Conservation (phyloP, 2,113 vertebrate species). For the Litocranius walleri region DNA sequence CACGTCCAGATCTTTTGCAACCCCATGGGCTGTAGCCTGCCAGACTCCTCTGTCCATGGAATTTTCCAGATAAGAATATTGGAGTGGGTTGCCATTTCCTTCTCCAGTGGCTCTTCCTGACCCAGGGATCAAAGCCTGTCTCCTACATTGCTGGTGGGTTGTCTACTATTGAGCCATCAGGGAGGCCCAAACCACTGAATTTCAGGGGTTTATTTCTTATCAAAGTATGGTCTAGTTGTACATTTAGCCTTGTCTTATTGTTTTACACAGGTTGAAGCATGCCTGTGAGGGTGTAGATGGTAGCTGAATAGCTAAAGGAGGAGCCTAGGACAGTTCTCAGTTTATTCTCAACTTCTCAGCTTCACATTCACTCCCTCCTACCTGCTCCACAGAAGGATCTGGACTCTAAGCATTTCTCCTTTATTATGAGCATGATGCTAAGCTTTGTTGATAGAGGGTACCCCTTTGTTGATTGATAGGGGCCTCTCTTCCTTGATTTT, state of each 20-base stretch:
- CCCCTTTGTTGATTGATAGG: neutral
- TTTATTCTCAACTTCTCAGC: neutral
- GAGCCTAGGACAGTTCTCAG: neutral
- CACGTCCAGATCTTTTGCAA: neutral
- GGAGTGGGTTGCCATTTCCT: neutral
- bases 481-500: neutral
- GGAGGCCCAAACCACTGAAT: neutral
- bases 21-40: neutral
- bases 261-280: neutral
- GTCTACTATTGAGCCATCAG: neutral
- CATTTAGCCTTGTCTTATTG: neutral
- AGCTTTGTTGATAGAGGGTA: neutral
- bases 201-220: neutral
- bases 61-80: neutral
- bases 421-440: neutral
- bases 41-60: neutral
- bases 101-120: neutral
- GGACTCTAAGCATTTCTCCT: neutral
- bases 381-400: neutral
- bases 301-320: neutral
- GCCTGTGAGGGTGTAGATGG: rapidly evolving
- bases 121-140: neutral
- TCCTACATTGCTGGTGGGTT: neutral
- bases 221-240: neutral
- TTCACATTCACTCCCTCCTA: neutral